Conservation (phyloP, 2,888 invertebrate species). For the Xanthostigma xanthostigma region DNA sequence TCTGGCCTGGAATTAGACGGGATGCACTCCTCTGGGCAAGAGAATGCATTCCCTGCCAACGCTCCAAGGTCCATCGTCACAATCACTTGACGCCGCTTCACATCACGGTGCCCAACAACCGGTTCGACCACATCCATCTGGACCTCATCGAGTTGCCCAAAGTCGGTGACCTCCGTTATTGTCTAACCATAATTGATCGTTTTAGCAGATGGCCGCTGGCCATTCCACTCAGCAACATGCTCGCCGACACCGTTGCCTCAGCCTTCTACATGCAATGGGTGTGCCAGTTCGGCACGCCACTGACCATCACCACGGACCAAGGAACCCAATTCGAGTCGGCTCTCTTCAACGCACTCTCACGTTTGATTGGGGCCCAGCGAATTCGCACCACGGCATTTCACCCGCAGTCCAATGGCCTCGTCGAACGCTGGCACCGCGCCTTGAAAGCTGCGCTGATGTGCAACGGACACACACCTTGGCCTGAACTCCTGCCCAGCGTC, state of each 20-base stretch:
- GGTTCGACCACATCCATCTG: not conserved
- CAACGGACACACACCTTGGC: slow-evolving; percentile 10
- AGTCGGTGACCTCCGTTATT: not conserved
- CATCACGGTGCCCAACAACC: not conserved
- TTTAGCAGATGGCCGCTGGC: slow-evolving; percentile 4
- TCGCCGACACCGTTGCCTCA: not conserved
- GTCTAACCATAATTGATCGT: slow-evolving; percentile 4
- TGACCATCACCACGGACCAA: slow-evolving; percentile 5
- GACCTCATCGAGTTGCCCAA: not conserved
- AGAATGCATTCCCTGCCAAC: slow-evolving; percentile 12
- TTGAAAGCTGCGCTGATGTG: slow-evolving; percentile 1
- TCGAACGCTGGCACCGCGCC: not conserved
- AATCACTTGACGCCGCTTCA: not conserved
- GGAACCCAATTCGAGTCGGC: slow-evolving; percentile 4
- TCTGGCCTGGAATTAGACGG: slow-evolving; percentile 14
- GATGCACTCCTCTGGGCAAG: slow-evolving; percentile 11
- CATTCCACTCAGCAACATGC: slow-evolving; percentile 1
- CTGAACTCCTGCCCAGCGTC: slow-evolving; percentile 12
- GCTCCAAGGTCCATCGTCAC: slow-evolving; percentile 12
- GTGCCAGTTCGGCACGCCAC: slow-evolving; percentile 1
- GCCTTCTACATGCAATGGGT: slow-evolving; percentile 1
- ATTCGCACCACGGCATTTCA: slow-evolving; percentile 4
- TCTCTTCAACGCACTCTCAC: not conserved
- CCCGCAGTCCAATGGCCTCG: slow-evolving; percentile 1
- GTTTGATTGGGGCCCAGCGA: not conserved